Percentiles rank a stretch among this genome's conserved stretches.
phyloP scores from a whole-genome alignment of 1,140 invertebrate species.

The Papilio machaon region DNA sequence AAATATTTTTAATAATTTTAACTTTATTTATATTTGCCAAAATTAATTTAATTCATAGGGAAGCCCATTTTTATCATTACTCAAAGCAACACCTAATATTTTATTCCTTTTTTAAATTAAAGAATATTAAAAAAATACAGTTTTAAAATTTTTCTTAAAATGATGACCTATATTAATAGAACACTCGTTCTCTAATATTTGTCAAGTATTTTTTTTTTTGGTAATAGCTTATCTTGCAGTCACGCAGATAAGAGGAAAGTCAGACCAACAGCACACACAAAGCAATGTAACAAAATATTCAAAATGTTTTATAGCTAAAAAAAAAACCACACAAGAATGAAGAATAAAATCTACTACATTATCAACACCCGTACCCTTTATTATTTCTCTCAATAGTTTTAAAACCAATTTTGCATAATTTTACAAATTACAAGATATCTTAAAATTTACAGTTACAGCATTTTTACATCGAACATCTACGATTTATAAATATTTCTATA shows the following conservation, averaged over 20 bases:
- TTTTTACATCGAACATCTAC: constrained; percentile 43
- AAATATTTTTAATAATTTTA: neutral
- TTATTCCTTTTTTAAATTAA: too few species aligned
- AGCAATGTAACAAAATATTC: neutral
- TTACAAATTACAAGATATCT: constrained; percentile 35
- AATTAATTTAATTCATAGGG: constrained; percentile 28
- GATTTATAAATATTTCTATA: constrained; percentile 49
- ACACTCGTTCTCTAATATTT: neutral
- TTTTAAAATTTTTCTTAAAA: too few species aligned
- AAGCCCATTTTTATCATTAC: constrained; percentile 21
- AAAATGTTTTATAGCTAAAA: neutral
- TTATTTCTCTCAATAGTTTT: constrained; percentile 33
- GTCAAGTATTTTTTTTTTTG: neutral
- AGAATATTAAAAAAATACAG: too few species aligned
- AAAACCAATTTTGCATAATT: constrained; percentile 38
- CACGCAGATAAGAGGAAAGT: neutral
- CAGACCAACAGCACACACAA: neutral
- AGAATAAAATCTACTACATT: neutral
- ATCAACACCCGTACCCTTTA: neutral
- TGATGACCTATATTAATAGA: too few species aligned
- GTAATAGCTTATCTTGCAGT: neutral
- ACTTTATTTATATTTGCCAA: neutral
- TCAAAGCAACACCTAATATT: neutral
- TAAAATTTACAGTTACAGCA: constrained; percentile 36
- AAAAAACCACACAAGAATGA: neutral